phyloP scores from a whole-genome alignment of 2,888 invertebrate species.

The Xestia xanthographa region DNA sequence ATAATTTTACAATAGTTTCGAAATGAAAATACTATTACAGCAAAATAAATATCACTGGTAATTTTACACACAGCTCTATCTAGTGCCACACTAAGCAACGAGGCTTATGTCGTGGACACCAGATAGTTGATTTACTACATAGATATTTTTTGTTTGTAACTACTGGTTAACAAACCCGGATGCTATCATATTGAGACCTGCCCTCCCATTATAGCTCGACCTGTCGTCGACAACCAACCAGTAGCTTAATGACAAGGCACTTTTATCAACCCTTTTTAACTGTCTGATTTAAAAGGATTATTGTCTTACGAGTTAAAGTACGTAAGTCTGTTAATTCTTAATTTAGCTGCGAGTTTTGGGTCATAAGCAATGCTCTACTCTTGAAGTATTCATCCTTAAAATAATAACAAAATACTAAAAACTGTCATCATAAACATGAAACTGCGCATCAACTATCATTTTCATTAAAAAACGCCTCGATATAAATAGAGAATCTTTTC shows the following conservation, averaged over 20 bases:
- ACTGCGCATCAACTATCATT: constrained; percentile 74
- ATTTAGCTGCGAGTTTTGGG: neutral
- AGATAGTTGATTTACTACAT: too few relatives aligned
- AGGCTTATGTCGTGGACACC: too few relatives aligned
- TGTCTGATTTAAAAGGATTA: constrained; percentile 26
- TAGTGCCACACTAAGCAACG: too few relatives aligned
- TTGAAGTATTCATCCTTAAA: neutral
- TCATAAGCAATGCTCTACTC: neutral
- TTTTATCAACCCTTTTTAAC: constrained; percentile 25
- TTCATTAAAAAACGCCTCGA: constrained; percentile 71
- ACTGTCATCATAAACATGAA: constrained; percentile 62
- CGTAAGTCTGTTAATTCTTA: constrained; percentile 1
- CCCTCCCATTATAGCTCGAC: neutral
- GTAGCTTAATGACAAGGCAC: constrained; percentile 26
- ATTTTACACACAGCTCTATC: too few relatives aligned
- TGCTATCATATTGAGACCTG: neutral
- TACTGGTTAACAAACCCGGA: neutral
- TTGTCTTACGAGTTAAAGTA: constrained; percentile 31
- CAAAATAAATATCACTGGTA: too few relatives aligned
- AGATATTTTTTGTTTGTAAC: too few relatives aligned
- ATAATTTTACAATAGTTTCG: neutral
- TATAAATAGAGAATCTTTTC: constrained; percentile 84
- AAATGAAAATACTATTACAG: neutral
- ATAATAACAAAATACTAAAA: constrained; percentile 25
- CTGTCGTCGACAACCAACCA: constrained; percentile 9